These are phyloP conservation scores for Trematomus bernacchii DNA, from an alignment of 2,797 vertebrate species.

Conservation along the genomic window DNA sequence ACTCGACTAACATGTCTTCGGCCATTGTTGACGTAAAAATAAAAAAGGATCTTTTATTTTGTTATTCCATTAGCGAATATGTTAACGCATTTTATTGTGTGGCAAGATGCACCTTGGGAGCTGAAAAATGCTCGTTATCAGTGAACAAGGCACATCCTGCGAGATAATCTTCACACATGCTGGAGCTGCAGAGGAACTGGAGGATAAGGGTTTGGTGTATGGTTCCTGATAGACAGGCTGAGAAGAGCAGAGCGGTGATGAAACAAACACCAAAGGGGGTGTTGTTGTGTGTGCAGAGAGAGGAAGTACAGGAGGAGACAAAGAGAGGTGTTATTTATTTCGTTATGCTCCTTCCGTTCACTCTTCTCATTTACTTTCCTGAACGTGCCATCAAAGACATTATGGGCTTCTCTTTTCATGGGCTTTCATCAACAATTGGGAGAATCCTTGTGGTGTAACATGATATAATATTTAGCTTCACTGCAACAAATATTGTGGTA, in stretches of 20 bases:
- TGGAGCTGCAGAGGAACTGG: conserved; percentile 3
- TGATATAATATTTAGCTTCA: neutral
- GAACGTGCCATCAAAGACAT: neutral
- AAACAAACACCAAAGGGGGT: conserved; percentile 21
- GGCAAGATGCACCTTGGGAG: too few relatives aligned
- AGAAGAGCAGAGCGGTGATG: neutral
- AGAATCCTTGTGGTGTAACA: neutral
- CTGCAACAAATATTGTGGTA: neutral
- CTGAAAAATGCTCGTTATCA: neutral
- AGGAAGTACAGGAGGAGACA: neutral
- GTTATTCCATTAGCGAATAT: neutral
- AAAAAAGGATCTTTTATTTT: neutral
- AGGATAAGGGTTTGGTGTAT: conserved; percentile 12
- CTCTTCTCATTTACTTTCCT: conserved; percentile 20
- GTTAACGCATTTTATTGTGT: neutral
- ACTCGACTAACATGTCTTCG: neutral
- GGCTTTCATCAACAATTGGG: neutral
- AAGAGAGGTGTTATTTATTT: conserved; percentile 22
- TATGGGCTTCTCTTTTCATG: conserved; percentile 6
- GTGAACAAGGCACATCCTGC: neutral
- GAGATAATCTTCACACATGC: neutral
- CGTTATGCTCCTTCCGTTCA: neutral
- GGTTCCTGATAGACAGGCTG: conserved; percentile 13
- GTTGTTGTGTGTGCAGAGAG: conserved; percentile 17
- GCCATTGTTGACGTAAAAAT: neutral